Evolutionary conservation across 2,797 vertebrate species (phyloP).

Genomic region (Amblyraja radiata): DNA sequence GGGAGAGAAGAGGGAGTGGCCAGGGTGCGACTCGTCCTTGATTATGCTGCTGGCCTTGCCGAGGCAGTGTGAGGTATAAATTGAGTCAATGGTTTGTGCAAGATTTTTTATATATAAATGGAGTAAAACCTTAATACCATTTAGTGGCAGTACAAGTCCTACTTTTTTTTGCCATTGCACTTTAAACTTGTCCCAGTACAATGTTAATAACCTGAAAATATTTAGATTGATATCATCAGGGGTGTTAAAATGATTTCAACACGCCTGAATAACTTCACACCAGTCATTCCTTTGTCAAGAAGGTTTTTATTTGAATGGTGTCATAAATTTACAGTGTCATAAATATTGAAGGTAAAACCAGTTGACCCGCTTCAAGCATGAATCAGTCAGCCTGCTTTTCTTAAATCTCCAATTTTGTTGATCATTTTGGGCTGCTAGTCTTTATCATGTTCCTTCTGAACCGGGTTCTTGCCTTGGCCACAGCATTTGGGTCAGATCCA

Average conservation of each 20-base stretch:
- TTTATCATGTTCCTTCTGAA: background rate
- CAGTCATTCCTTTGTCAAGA: background rate
- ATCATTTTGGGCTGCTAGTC: background rate
- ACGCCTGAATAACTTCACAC: background rate
- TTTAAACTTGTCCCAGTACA: background rate
- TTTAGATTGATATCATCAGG: background rate
- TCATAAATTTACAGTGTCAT: background rate
- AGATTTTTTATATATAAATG: background rate
- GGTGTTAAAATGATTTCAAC: background rate
- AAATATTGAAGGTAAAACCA: background rate
- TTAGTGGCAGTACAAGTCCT: background rate
- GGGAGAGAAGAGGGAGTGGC: no score
- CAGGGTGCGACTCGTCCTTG: no score
- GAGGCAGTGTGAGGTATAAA: no score
- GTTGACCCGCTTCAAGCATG: background rate
- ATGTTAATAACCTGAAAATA: background rate
- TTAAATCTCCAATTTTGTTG: background rate
- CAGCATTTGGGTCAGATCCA: background rate
- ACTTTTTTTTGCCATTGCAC: background rate
- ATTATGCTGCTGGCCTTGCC: no score
- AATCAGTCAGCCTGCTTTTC: background rate
- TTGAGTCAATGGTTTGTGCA: no score
- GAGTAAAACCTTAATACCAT: background rate
- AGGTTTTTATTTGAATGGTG: background rate
- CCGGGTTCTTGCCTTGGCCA: background rate